Evolutionary conservation across 2,113 vertebrate species (phyloP).

Genomic region (Hippocampus mohnikei): DNA sequence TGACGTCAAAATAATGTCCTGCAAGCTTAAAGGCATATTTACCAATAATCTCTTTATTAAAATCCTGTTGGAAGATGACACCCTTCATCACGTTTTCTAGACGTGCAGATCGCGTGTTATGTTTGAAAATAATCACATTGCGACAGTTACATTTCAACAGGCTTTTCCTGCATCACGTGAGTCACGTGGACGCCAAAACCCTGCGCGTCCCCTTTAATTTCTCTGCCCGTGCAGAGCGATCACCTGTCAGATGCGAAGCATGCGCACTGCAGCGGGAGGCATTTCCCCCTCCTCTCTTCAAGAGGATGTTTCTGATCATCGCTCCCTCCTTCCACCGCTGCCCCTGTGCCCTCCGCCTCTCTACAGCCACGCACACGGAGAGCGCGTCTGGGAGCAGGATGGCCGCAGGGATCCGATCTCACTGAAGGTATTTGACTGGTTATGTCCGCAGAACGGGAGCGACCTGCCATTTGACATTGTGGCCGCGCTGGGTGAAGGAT

Average conservation of each 20-base stretch:
- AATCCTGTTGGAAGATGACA: neutral
- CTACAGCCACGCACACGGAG: slow-evolving; percentile 36
- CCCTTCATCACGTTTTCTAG: no score
- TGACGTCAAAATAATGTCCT: no score
- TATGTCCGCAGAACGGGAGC: slow-evolving; percentile 3
- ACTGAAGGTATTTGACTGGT: slow-evolving; percentile 48
- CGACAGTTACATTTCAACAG: no score
- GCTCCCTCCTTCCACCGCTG: slow-evolving; percentile 52
- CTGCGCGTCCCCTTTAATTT: slow-evolving; percentile 72
- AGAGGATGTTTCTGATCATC: slow-evolving; percentile 62
- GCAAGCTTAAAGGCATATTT: neutral
- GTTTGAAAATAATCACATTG: neutral
- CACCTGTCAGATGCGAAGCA: slow-evolving; percentile 72
- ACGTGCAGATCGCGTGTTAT: no score
- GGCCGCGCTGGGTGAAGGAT: slow-evolving; percentile 68
- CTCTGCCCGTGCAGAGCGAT: slow-evolving; percentile 69
- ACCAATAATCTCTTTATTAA: neutral
- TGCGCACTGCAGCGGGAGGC: slow-evolving; percentile 71
- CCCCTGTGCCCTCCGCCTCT: slow-evolving; percentile 68
- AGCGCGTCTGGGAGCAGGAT: slow-evolving; percentile 48
- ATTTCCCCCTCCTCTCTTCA: neutral
- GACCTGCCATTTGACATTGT: slow-evolving; percentile 66
- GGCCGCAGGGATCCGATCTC: slow-evolving; percentile 44
- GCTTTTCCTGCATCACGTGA: neutral
- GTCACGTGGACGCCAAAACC: slow-evolving; percentile 27